Evolutionary conservation across 2,888 invertebrate species (phyloP).

Genomic region (Drosophila borealis): DNA sequence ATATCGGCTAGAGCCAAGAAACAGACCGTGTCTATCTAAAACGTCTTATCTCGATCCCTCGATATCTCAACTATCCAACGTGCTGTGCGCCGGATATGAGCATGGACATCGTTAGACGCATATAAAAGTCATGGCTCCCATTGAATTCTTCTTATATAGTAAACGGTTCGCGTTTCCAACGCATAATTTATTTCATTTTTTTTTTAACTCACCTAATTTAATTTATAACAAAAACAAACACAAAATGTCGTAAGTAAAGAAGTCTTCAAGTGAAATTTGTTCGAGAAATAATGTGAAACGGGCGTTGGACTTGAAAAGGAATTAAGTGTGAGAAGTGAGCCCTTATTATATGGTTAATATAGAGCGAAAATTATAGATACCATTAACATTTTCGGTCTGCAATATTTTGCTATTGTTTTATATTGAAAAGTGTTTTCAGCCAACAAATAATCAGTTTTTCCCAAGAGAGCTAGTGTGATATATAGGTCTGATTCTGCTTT

Average conservation of each 20-base stretch:
- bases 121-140: slow-evolving; percentile 28
- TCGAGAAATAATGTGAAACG: no score
- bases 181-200: slow-evolving; percentile 4
- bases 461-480: no score
- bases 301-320: neutral
- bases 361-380: no score
- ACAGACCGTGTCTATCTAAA: slow-evolving; percentile 13
- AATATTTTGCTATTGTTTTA: no score
- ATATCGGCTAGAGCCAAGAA: slow-evolving; percentile 11
- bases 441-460: no score
- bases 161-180: slow-evolving; percentile 1
- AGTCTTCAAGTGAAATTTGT: neutral
- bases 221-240: slow-evolving; percentile 5
- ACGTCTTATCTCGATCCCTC: slow-evolving; percentile 17
- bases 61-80: slow-evolving; percentile 5
- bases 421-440: no score
- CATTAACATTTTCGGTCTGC: no score
- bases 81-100: slow-evolving; percentile 11
- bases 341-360: no score
- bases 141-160: slow-evolving; percentile 10
- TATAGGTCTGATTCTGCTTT: no score
- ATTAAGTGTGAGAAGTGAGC: neutral
- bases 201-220: slow-evolving; percentile 18
- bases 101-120: slow-evolving; percentile 5
- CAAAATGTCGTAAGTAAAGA: slow-evolving; percentile 61